A percentile compares a stretch with the other conserved stretches of the same genome.
Evolutionary conservation across 1,140 invertebrate genomes (phyloP).

Genomic region (Drepana arcuata): DNA sequence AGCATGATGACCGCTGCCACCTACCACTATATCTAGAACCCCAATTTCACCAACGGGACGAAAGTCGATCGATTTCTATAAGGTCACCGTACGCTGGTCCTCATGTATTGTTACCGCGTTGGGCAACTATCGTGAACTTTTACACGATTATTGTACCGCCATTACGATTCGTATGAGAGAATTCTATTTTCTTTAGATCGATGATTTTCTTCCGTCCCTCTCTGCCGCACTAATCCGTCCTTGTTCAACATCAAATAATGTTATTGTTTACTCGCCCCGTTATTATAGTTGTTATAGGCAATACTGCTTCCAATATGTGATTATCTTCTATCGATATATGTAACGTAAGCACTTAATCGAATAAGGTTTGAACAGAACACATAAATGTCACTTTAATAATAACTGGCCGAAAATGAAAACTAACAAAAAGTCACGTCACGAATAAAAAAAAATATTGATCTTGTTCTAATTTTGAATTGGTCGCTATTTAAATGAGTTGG

Average conservation of each 20-base stretch:
- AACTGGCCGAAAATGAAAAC: not conserved
- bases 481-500: not conserved
- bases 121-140: constrained; percentile 68
- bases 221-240: constrained; percentile 25
- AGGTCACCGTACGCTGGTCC: constrained; percentile 30
- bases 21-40: constrained; percentile 31
- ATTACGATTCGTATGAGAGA: constrained; percentile 69
- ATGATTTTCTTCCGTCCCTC: constrained; percentile 34
- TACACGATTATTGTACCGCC: constrained; percentile 65
- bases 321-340: constrained; percentile 18
- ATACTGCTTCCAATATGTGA: constrained; percentile 41
- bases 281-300: constrained; percentile 51
- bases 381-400: not conserved
- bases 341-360: not conserved
- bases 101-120: constrained; percentile 53
- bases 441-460: not conserved
- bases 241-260: constrained; percentile 41
- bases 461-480: not conserved
- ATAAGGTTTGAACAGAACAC: not conserved
- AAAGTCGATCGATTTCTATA: constrained; percentile 33
- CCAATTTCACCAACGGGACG: constrained; percentile 13
- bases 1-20: constrained; percentile 46
- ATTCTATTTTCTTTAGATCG: constrained; percentile 65
- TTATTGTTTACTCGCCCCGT: constrained; percentile 62
- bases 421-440: not conserved